Evolutionary conservation across 23 tunicate genomes (phyloP).

Genomic region (Halocynthia aurantium): DNA sequence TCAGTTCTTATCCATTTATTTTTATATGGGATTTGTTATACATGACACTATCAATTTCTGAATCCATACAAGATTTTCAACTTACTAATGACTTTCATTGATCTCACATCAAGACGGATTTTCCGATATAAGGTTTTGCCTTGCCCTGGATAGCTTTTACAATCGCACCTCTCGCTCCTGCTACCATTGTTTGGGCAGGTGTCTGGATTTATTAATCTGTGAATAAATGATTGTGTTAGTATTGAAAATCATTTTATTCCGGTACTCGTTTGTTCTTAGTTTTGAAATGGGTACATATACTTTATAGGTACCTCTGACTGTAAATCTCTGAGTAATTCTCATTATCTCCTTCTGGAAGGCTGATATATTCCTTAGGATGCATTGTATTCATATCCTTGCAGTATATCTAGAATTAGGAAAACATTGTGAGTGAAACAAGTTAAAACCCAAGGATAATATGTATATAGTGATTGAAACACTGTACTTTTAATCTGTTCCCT

Average conservation of each 20-base stretch:
- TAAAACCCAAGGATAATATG: background rate
- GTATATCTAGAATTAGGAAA: constrained; percentile 54
- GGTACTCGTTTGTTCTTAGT: background rate
- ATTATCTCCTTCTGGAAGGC: constrained; percentile 37
- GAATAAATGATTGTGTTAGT: background rate
- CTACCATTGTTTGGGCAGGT: constrained; percentile 73
- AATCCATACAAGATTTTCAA: background rate
- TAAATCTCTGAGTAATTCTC: constrained; percentile 88
- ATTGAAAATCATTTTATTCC: background rate
- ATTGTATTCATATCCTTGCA: constrained; percentile 71
- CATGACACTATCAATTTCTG: too few species aligned
- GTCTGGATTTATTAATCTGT: constrained; percentile 59
- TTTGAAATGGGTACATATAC: background rate
- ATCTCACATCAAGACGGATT: constrained; percentile 62
- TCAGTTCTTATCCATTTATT: background rate
- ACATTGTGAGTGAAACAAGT: background rate
- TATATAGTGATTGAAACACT: constrained; percentile 7
- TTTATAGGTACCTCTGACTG: constrained; percentile 50
- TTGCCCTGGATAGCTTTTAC: constrained; percentile 58
- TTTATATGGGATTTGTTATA: background rate
- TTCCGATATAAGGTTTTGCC: constrained; percentile 52
- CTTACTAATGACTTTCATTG: constrained; percentile 62
- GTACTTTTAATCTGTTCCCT: constrained; percentile 45
- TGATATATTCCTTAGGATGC: constrained; percentile 67
- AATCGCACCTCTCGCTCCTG: constrained; percentile 51